Percentiles rank a stretch among this genome's conserved stretches.
Evolutionary conservation across 2,113 vertebrate species (phyloP).

Genomic region (Petrocephalus zakoni): DNA sequence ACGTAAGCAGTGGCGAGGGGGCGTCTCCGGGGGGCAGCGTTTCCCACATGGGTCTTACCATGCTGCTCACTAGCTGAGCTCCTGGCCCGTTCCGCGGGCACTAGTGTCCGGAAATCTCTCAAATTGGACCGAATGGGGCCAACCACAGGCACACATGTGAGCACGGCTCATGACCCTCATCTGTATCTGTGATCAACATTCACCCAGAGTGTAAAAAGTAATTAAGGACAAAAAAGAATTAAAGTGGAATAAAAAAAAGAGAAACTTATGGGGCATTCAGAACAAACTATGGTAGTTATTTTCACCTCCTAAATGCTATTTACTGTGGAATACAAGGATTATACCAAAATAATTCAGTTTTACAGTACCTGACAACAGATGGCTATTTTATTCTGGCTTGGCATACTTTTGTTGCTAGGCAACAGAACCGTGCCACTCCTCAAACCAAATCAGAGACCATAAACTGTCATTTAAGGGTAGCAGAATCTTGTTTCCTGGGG

Average conservation of each 20-base stretch:
- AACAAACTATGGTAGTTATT: not conserved
- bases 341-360: conserved; percentile 62
- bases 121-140: not conserved
- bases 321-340: conserved; percentile 49
- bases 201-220: not conserved
- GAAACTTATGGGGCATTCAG: not conserved
- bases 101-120: not conserved
- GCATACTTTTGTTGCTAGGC: conserved; percentile 60
- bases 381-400: conserved; percentile 57
- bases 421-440: conserved; percentile 38
- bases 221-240: conserved; percentile 9
- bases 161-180: not conserved
- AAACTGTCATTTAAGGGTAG: conserved; percentile 61
- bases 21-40: not conserved
- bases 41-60: not conserved
- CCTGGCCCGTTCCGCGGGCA: not conserved
- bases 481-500: conserved; percentile 51
- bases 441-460: conserved; percentile 62
- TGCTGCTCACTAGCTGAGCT: not conserved
- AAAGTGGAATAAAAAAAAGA: not conserved
- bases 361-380: conserved; percentile 51
- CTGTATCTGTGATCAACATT: not conserved
- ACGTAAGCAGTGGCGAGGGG: not conserved
- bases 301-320: conserved; percentile 1
- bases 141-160: not conserved